Conservation (phyloP, 2,797 vertebrate species). For the Decapterus maruadsi region DNA sequence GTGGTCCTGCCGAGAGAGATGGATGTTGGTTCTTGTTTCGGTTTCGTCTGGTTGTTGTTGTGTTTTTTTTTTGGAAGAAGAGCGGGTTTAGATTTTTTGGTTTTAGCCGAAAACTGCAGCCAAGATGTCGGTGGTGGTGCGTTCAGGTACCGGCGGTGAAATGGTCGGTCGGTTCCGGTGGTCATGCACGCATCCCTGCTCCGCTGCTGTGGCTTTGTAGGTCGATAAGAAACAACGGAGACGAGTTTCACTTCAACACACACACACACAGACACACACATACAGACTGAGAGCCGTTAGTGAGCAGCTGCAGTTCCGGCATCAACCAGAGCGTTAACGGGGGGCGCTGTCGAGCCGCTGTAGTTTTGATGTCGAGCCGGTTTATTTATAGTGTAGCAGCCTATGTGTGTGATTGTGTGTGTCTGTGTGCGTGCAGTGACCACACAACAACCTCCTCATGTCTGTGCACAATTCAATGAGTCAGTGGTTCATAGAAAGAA, state of each 20-base stretch:
- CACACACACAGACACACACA: background rate
- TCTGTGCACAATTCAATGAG: too few species aligned
- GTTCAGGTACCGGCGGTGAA: slow-evolving; percentile 9
- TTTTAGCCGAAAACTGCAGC: slow-evolving; percentile 1
- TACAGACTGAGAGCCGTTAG: too few species aligned
- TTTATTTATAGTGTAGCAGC: background rate
- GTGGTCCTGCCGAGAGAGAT: background rate
- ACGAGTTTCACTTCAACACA: background rate
- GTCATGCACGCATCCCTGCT: background rate
- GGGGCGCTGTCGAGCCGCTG: slow-evolving; percentile 58
- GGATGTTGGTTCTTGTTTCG: background rate
- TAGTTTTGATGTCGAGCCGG: background rate
- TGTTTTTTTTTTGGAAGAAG: background rate
- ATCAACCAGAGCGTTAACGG: slow-evolving; percentile 17
- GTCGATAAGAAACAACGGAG: background rate
- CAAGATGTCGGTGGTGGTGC: slow-evolving; percentile 53
- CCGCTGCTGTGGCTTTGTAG: background rate
- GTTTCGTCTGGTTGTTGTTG: too few species aligned
- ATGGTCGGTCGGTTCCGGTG: background rate
- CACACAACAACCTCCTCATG: too few species aligned
- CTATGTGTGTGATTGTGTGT: too few species aligned
- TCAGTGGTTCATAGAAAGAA: too few species aligned
- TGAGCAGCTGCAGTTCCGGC: slow-evolving; percentile 27
- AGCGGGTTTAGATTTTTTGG: background rate
- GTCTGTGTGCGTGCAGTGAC: too few species aligned